These are phyloP conservation scores for Oceanodroma leucorhoa DNA, from an alignment of 2,797 vertebrate species.

Conservation along the genomic window DNA sequence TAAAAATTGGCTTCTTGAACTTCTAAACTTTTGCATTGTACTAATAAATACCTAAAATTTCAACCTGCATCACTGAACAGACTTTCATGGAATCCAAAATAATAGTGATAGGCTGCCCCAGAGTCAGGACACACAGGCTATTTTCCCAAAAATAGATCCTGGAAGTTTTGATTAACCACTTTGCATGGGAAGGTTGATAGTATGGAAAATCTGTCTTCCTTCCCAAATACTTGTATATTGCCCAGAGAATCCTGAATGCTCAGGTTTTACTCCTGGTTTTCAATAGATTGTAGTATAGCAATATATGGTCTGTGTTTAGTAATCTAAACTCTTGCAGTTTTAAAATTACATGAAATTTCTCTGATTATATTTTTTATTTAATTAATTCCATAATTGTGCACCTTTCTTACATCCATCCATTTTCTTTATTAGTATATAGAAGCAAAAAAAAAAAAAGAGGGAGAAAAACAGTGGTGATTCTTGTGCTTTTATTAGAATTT, in stretches of 20 bases:
- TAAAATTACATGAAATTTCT: background rate
- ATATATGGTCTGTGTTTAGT: background rate
- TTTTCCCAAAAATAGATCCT: background rate
- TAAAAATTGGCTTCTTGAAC: background rate
- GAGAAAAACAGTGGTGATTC: background rate
- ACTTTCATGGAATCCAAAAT: background rate
- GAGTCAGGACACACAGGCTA: accelerated
- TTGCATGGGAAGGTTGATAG: background rate
- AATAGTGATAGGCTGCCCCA: background rate
- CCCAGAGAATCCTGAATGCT: background rate
- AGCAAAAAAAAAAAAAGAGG: background rate
- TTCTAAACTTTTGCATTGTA: background rate
- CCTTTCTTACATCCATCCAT: background rate
- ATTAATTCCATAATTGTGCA: background rate
- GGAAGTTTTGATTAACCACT: background rate
- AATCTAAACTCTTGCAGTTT: background rate
- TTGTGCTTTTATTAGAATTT: background rate
- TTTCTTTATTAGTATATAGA: background rate
- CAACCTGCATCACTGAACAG: background rate
- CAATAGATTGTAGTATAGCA: background rate
- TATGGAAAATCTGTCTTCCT: background rate
- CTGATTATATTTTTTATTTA: background rate
- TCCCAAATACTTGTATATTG: background rate
- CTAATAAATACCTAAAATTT: background rate
- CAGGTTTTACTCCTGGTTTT: background rate